These are phyloP conservation scores for Euglossa dilemma DNA, from an alignment of 1,140 invertebrate genomes.

Conservation along the genomic window DNA sequence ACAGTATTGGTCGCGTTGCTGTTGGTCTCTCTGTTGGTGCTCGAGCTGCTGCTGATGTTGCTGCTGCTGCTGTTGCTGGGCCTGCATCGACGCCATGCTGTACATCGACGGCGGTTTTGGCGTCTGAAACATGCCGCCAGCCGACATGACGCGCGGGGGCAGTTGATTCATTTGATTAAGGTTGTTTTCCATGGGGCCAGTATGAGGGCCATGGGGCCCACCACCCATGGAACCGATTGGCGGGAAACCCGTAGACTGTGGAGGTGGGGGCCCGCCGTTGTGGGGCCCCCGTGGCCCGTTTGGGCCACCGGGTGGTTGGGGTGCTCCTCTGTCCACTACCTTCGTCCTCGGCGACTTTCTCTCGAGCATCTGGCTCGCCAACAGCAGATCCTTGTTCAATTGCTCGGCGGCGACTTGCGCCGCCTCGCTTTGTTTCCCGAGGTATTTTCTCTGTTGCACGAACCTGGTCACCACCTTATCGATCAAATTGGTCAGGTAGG, in stretches of 20 bases:
- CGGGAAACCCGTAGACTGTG: conserved; percentile 81
- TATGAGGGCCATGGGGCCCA: conserved; percentile 75
- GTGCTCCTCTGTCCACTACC: conserved; percentile 86
- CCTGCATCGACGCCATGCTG: conserved; percentile 83
- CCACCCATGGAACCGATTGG: conserved; percentile 75
- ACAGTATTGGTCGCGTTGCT: conserved; percentile 87
- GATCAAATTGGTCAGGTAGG: conserved; percentile 92
- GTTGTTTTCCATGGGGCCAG: conserved; percentile 83
- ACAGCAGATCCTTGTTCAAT: conserved; percentile 90
- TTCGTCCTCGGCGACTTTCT: conserved; percentile 92
- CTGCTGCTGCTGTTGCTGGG: conserved; percentile 84
- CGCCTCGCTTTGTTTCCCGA: conserved; percentile 89
- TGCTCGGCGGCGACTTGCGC: conserved; percentile 89
- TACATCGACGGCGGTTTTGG: conserved; percentile 87
- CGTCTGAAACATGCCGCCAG: conserved; percentile 89
- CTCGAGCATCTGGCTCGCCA: conserved; percentile 90
- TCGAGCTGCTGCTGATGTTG: conserved; percentile 82
- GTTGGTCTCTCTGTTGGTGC: conserved; percentile 77
- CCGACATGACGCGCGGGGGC: conserved; percentile 86
- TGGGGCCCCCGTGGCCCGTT: conserved; percentile 80
- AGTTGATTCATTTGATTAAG: conserved; percentile 86
- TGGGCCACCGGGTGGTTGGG: conserved; percentile 79
- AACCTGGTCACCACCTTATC: conserved; percentile 94
- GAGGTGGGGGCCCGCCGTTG: conserved; percentile 81
- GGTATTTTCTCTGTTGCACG: conserved; percentile 89